These are phyloP conservation scores for Chunga burmeisteri DNA, from an alignment of 2,113 vertebrate species.

Conservation along the genomic window DNA sequence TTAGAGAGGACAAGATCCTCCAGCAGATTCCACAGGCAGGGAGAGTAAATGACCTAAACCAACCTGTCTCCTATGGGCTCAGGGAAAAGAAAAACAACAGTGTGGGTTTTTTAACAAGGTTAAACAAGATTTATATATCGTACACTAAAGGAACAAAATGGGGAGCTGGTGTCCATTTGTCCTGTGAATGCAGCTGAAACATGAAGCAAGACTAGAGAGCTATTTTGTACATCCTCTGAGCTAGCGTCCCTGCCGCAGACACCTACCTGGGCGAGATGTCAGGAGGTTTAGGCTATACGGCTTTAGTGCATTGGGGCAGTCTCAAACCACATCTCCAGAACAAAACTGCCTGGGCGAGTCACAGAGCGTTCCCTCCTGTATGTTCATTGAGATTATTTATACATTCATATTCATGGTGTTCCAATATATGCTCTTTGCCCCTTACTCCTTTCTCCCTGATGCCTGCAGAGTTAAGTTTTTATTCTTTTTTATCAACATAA, in stretches of 20 bases:
- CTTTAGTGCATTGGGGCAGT: neutral
- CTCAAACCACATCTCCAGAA: neutral
- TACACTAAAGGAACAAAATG: neutral
- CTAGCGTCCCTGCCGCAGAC: neutral
- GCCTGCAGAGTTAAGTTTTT: neutral
- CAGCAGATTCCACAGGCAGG: neutral
- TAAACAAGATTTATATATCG: neutral
- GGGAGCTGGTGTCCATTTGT: neutral
- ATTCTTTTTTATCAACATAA: neutral
- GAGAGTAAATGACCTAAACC: neutral
- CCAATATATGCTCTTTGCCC: neutral
- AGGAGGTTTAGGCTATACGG: neutral
- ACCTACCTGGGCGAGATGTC: neutral
- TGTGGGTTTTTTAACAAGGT: neutral
- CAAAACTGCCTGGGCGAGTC: neutral
- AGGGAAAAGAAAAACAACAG: neutral
- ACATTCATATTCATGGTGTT: neutral
- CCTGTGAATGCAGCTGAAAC: neutral
- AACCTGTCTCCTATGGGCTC: neutral
- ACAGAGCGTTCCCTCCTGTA: neutral
- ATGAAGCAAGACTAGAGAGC: neutral
- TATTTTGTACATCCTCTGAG: neutral
- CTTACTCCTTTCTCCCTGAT: neutral
- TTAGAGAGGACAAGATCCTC: neutral
- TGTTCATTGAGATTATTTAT: neutral